Evolutionary conservation across 2,888 invertebrate genomes (phyloP).

Genomic region (Lampropteryx suffumata): DNA sequence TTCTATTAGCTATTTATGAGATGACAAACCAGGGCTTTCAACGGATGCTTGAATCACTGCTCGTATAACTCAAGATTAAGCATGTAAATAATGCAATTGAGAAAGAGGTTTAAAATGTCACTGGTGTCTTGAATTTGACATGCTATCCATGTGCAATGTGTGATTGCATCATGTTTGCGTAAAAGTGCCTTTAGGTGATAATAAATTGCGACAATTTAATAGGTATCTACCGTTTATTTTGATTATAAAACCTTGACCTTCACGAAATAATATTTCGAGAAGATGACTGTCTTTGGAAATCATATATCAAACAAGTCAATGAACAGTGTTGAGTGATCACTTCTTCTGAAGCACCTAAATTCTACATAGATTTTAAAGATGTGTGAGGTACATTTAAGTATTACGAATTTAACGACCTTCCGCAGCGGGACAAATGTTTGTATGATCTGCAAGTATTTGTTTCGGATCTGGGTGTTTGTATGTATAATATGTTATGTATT

Average conservation of each 20-base stretch:
- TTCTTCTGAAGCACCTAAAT: no score
- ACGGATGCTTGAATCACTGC: conserved; percentile 24
- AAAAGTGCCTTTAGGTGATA: conserved; percentile 6
- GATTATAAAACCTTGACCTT: no score
- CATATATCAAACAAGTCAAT: no score
- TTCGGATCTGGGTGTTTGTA: no score
- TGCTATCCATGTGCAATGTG: conserved; percentile 1
- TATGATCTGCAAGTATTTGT: no score
- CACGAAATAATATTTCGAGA: background rate
- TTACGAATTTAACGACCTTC: no score
- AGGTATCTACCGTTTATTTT: conserved; percentile 3
- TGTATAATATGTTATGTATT: no score
- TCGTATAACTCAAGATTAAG: conserved; percentile 20
- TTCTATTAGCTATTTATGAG: conserved; percentile 29
- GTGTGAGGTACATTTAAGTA: no score
- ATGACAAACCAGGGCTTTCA: conserved; percentile 26
- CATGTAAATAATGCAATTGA: conserved; percentile 12
- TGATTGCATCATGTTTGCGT: conserved; percentile 2
- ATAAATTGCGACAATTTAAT: conserved; percentile 23
- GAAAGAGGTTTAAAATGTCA: conserved; percentile 9
- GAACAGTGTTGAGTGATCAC: no score
- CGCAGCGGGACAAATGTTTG: no score
- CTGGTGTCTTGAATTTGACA: conserved; percentile 9
- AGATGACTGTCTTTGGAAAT: background rate
- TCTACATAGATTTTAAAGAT: no score